Base-by-base conservation (phyloP, 1,140 invertebrate species). In the Nephotettix cincticeps region DNA sequence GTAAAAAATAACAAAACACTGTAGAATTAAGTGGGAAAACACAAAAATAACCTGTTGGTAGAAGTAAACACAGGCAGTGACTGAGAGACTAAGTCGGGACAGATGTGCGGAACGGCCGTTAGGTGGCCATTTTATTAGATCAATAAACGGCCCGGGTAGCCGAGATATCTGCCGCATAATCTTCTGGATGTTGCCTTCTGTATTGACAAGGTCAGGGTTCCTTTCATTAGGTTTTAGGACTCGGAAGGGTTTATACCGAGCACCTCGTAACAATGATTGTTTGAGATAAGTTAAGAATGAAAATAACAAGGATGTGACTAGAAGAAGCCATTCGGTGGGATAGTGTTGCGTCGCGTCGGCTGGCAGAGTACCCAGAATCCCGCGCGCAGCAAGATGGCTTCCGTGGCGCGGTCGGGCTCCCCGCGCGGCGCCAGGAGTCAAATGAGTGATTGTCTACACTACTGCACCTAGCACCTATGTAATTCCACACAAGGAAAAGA, bases 81-180 rank as follows among this genome's bases (percentile, higher is more conserved):
- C 56, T 61, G 56, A 61, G 56, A 27, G 6, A 11, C 13, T n/a
- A 21, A 19, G 19, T 4, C 21, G 13, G 23, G 56, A 61, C 56
- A 61, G 56, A 61, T 61, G 56, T 61, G 6, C 21, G 56, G 56
- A 23, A 14, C 21, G 17, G 47, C 56, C 56, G 56, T 61, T 61
- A 61, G 56, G 56, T 61, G 27, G 56, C 56, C 56, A 61, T 61
- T 61, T 61, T 61, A 61, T 61, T 61, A 61, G 56, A 61, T 61
- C 56, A 61, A 61, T 61, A 61, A 61, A 25, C 21, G 56, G 17
- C 21, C 23, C 56, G 21, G 21, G 14, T 61, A 13, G 21, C 6
- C 23, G 21, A 27, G 56, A 61, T 61, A 21, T 61, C 23, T 21
- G 23, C 4, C 21, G 32, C 14, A 14, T 36, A 14, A 36, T 36